phyloP scores from a whole-genome alignment of 1,140 invertebrate genomes.

The Bombus huntii region DNA sequence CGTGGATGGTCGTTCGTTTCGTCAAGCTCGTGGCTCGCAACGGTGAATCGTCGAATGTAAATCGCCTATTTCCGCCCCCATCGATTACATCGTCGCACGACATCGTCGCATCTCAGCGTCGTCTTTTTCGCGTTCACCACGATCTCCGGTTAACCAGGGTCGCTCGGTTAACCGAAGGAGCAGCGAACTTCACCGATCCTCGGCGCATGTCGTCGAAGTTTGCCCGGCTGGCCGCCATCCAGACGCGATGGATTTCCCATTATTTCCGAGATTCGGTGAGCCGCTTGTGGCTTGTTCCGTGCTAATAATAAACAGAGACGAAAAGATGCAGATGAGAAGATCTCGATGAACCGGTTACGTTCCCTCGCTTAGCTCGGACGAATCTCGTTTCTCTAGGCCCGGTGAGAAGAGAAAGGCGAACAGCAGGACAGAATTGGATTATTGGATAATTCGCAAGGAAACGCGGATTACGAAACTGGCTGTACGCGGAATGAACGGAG shows the following conservation, averaged over 20 bases:
- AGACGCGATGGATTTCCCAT: neutral
- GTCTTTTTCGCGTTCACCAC: neutral
- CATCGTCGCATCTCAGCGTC: neutral
- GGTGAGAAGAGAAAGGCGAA: neutral
- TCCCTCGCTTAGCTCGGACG: neutral
- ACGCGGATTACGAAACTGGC: slow-evolving; percentile 36
- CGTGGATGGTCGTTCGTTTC: slow-evolving; percentile 3
- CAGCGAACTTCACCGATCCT: neutral
- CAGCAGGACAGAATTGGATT: neutral
- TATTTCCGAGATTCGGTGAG: neutral
- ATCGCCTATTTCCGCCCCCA: neutral
- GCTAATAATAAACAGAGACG: slow-evolving; percentile 7
- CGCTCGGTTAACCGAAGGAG: neutral
- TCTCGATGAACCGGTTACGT: slow-evolving; percentile 17
- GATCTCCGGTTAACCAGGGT: neutral
- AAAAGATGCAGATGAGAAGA: no score
- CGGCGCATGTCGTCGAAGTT: neutral
- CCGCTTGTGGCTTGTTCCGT: neutral
- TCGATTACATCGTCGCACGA: slow-evolving; percentile 9
- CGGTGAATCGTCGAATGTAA: slow-evolving; percentile 24
- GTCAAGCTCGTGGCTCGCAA: neutral
- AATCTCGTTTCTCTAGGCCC: neutral
- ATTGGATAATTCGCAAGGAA: slow-evolving; percentile 18
- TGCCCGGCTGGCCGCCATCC: neutral
- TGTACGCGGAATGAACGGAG: neutral